Evolutionary conservation across 2,113 vertebrate species (phyloP), one percentile per base, ranked within the genome.

Genomic region (Lepisosteus oculatus): DNA sequence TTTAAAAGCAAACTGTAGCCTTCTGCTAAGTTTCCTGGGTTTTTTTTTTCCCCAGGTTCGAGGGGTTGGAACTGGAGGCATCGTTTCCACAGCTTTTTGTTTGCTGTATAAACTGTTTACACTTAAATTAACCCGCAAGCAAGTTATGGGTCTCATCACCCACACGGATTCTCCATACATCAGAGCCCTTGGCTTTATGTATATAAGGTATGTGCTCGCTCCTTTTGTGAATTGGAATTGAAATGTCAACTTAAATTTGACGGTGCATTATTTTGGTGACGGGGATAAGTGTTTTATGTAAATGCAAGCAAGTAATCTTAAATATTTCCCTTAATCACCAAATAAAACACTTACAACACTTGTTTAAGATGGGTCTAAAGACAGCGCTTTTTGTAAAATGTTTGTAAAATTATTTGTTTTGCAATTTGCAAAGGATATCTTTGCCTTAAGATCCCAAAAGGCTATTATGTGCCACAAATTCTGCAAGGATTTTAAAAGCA

Each of bases 111-210:
- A 99, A 80, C 90, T 99, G 80, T 99, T 99, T 86, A 99, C 97
- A 2, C 86, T 99, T 80, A 99, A 99, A 85, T 88, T 99, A 85
- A 99, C 97, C 56, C 95, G 97, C 72, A 99, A 99, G 79, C 97
- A 99, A 90, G 93, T 99, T 83, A 99, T 99, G 96, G 97, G 97
- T 81, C 93, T 99, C 65, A 98, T 99, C 87, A 99, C 97, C 72
- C 97, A 99, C 83, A 95, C 93, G 76, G 97, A 99, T 83, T 99
- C 97, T 69, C 95, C 97, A 3, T 99, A 98, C 88, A 99, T 99
- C 87, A 93, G 97, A 88, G 96, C 96, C 65, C 96, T 99, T 80
- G 97, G 97, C 89, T 99, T 99, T 93, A 99, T 99, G 97, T 99
- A 99, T 88, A 99, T 99, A 93, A 91, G 97, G 97, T 98, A 84